Evolutionary conservation across 2,888 invertebrate species (phyloP).

Genomic region (Drosophila subquinaria): DNA sequence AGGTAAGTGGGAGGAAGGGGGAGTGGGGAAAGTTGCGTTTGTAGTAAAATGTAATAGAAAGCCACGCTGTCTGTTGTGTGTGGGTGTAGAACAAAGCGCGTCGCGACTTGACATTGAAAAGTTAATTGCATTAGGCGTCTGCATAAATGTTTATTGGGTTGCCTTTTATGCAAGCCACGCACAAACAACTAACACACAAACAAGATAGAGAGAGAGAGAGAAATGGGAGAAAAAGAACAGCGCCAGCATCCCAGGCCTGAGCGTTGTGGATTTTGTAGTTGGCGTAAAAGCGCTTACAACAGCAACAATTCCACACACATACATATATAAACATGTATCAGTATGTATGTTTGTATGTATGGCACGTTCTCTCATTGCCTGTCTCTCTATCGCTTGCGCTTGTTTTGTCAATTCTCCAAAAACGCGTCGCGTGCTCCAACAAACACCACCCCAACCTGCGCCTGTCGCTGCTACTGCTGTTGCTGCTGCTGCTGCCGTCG

Average conservation of each 20-base stretch:
- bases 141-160: slow-evolving; percentile 68
- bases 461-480: slow-evolving; percentile 45
- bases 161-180: slow-evolving; percentile 70
- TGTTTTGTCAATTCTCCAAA: slow-evolving; percentile 79
- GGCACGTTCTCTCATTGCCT: slow-evolving; percentile 42
- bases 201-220: slow-evolving; percentile 18
- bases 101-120: slow-evolving; percentile 71
- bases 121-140: slow-evolving; percentile 57
- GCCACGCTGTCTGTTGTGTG: slow-evolving; percentile 50
- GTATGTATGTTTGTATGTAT: slow-evolving; percentile 18
- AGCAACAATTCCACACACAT: slow-evolving; percentile 56
- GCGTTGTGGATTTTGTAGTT: slow-evolving; percentile 55
- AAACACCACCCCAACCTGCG: slow-evolving; percentile 54
- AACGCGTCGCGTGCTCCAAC: slow-evolving; percentile 72
- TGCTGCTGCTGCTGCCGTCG: slow-evolving; percentile 28
- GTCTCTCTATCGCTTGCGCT: slow-evolving; percentile 60
- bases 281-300: slow-evolving; percentile 68
- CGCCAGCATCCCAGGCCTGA: slow-evolving; percentile 51
- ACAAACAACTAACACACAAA: slow-evolving; percentile 50
- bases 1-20: slow-evolving; percentile 35
- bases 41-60: slow-evolving; percentile 47
- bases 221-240: slow-evolving; percentile 30
- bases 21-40: slow-evolving; percentile 8
- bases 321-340: neutral
- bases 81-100: slow-evolving; percentile 45